phyloP scores from a whole-genome alignment of 92 coral and sea anemone genomes.

The Pocillopora grandis region DNA sequence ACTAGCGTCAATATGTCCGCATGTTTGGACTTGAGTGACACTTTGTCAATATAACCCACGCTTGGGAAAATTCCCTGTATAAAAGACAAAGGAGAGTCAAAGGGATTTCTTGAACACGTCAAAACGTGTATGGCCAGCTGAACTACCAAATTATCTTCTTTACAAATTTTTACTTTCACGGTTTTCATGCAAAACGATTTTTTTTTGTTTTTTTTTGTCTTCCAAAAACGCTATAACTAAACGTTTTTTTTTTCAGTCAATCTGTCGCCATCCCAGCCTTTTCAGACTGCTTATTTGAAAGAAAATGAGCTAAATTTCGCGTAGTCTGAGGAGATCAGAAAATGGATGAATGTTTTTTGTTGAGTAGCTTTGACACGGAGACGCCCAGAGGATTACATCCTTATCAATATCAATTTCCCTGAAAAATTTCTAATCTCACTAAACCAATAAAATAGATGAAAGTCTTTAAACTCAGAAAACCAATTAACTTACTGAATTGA shows the following conservation, averaged over 20 bases:
- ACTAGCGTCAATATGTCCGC: conserved; percentile 1
- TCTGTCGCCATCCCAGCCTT: no score
- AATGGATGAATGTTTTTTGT: background rate
- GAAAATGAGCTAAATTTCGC: background rate
- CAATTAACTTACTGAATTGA: background rate
- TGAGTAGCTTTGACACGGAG: background rate
- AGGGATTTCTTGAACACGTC: conserved; percentile 27
- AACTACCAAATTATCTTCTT: conserved; percentile 24
- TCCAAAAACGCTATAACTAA: no score
- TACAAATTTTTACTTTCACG: background rate
- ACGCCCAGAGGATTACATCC: conserved; percentile 14
- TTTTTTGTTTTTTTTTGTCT: background rate
- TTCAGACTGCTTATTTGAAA: background rate
- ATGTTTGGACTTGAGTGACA: conserved; percentile 27
- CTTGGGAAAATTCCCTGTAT: conserved; percentile 31
- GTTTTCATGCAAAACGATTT: background rate
- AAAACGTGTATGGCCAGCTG: conserved; percentile 24
- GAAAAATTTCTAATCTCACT: conserved; percentile 2
- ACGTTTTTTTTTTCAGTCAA: no score
- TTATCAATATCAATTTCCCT: conserved; percentile 18
- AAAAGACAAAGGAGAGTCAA: conserved; percentile 25
- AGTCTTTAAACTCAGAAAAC: background rate
- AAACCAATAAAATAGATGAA: conserved; percentile 23
- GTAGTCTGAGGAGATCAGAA: background rate
- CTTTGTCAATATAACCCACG: conserved; percentile 28